Base-by-base conservation (phyloP, 2,888 invertebrate species). In the Camptogramma bilineatum region DNA sequence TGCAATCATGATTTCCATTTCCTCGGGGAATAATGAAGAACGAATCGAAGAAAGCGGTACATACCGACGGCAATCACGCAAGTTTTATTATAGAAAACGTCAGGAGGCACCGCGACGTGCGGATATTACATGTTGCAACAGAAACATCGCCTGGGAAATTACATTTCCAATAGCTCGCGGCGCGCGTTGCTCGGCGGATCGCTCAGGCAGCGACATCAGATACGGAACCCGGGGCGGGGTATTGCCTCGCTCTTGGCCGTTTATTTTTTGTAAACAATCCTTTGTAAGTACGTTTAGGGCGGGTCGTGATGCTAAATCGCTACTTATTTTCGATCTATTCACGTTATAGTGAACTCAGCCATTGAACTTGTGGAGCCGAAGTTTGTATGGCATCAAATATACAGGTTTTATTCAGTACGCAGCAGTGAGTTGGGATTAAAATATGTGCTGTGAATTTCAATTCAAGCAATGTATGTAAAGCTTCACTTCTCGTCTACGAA, bases 131-230 rank as follows among this genome's bases (percentile, higher is more conserved):
- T 42, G 13, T 21, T 48, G 53, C 53, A 53, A 8, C 17, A 48
- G 47, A 52, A 46, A 60, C 39, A 60, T 48, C 53, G 53, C 60
- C 53, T 60, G 60, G 60, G 60, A 60, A 53, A 60, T 60, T 42
- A 60, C 53, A 42, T 46, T 53, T 48, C 17, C 46, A 59, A 60
- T 48, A 48, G 53, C 48, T 48, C 53, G 24, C 47, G 47, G 60
- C 60, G 28, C 10, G 18, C 31, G 16, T 60, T 60, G 60, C 53
- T 60, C 47, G 13, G 10, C 52, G 52, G 0, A 0, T 21, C 19
- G 17, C 58, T 1, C 19, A 60, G 53, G 52, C 60, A 24, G 17
- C 31, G 39, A 16, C n/a, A 28, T 13, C 34, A 13, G 21, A 18
- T 48, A 51, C 55, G 62, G 62, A 62, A 62, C 52, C 62, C 5